Percentiles rank a stretch among this genome's conserved stretches.
Evolutionary conservation across 2,888 invertebrate genomes (phyloP).

Genomic region (Lasioglossum villosulum): DNA sequence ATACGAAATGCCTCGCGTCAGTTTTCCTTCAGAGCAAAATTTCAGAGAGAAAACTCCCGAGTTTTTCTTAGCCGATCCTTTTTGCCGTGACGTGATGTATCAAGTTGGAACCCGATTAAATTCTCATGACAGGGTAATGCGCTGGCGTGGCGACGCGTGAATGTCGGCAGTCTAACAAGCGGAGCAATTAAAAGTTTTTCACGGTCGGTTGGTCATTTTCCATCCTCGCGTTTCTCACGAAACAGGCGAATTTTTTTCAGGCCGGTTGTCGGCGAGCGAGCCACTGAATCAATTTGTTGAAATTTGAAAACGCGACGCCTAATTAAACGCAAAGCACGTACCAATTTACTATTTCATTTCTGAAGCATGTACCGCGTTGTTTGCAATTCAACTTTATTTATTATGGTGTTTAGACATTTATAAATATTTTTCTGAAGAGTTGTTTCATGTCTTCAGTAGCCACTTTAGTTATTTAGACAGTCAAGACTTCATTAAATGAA

Average conservation of each 20-base stretch:
- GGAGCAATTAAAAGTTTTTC: conserved; percentile 2
- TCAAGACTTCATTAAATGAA: not conserved
- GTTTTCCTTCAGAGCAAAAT: not conserved
- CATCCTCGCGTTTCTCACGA: not conserved
- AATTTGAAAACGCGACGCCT: not conserved
- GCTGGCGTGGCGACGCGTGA: not conserved
- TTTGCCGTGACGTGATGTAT: not conserved
- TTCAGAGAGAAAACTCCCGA: not conserved
- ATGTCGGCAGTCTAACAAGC: not conserved
- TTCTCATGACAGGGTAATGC: not conserved
- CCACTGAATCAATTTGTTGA: not conserved
- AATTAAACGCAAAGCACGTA: not conserved
- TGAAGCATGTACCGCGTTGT: no score
- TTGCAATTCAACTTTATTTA: no score
- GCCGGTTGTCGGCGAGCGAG: not conserved
- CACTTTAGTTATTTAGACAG: not conserved
- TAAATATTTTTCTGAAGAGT: not conserved
- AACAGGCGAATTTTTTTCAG: not conserved
- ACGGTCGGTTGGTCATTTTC: not conserved
- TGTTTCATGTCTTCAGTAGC: not conserved
- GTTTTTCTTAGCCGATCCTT: not conserved
- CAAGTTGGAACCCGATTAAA: not conserved
- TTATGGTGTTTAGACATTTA: no score
- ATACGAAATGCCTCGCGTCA: not conserved
- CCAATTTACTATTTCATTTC: not conserved